These are phyloP conservation scores for Troides helena DNA, from an alignment of 2,888 invertebrate species.

Conservation along the genomic window DNA sequence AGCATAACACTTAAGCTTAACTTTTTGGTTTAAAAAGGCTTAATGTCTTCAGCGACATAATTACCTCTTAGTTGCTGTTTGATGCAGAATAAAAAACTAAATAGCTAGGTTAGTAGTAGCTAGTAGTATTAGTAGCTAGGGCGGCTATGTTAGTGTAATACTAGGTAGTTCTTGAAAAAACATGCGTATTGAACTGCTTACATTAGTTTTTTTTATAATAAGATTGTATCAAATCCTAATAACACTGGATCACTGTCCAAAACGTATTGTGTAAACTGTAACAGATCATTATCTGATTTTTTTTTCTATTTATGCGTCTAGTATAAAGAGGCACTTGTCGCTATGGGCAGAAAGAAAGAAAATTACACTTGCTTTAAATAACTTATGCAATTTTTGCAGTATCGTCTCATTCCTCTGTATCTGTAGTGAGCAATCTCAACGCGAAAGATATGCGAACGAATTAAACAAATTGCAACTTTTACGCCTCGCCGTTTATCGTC, in stretches of 20 bases:
- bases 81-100: no score
- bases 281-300: slow-evolving; percentile 33
- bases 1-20: no score
- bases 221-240: no score
- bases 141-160: no score
- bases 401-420: slow-evolving; percentile 51
- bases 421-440: slow-evolving; percentile 54
- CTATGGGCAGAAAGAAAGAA: slow-evolving; percentile 4
- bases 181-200: no score
- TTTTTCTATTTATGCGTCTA: neutral
- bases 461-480: slow-evolving; percentile 68
- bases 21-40: no score
- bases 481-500: slow-evolving; percentile 59
- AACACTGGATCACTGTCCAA: neutral
- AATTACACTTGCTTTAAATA: slow-evolving; percentile 6
- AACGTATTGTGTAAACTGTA: neutral
- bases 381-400: slow-evolving; percentile 28
- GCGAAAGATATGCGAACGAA: slow-evolving; percentile 55
- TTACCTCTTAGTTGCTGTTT: no score
- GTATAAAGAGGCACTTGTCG: neutral
- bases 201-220: no score
- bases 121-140: no score
- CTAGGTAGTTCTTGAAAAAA: no score
- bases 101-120: no score
- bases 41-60: no score